These are phyloP conservation scores for Nyctibius grandis DNA, from an alignment of 2,797 vertebrate species.

Conservation along the genomic window DNA sequence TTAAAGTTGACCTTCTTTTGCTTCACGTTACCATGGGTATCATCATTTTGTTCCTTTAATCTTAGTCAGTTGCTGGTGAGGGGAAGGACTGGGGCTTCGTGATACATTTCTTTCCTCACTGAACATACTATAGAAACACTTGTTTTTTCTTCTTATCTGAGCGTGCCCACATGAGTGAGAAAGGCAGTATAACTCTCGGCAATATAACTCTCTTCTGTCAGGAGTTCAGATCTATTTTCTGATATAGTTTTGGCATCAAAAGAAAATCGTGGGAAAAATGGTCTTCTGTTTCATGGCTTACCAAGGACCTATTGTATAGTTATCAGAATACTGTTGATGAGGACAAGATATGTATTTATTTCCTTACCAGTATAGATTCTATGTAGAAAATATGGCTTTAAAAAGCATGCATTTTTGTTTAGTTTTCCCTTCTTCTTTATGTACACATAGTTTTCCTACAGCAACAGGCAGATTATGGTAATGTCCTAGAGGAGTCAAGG, in stretches of 20 bases:
- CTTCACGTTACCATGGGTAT: background rate
- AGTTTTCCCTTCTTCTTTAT: background rate
- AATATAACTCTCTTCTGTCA: background rate
- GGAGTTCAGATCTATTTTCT: conserved; percentile 16
- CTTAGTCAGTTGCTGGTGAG: background rate
- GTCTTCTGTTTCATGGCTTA: background rate
- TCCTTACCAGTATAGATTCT: background rate
- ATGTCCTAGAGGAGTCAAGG: background rate
- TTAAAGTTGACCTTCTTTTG: background rate
- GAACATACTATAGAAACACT: background rate
- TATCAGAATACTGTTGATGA: background rate
- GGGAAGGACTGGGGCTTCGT: background rate
- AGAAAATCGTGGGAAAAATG: background rate
- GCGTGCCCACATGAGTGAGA: background rate
- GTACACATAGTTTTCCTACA: background rate
- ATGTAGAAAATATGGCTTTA: background rate
- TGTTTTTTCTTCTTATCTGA: background rate
- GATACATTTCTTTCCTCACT: background rate
- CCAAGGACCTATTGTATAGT: background rate
- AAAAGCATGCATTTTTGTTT: background rate
- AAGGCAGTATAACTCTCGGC: background rate
- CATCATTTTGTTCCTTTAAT: conserved; percentile 10
- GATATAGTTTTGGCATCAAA: background rate
- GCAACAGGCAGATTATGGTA: background rate
- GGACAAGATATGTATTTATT: background rate